A percentile compares a stretch with the other conserved stretches of the same genome.
These are phyloP conservation scores for Boulengeromyrus knoepffleri DNA, from an alignment of 2,113 vertebrate genomes.

Conservation along the genomic window DNA sequence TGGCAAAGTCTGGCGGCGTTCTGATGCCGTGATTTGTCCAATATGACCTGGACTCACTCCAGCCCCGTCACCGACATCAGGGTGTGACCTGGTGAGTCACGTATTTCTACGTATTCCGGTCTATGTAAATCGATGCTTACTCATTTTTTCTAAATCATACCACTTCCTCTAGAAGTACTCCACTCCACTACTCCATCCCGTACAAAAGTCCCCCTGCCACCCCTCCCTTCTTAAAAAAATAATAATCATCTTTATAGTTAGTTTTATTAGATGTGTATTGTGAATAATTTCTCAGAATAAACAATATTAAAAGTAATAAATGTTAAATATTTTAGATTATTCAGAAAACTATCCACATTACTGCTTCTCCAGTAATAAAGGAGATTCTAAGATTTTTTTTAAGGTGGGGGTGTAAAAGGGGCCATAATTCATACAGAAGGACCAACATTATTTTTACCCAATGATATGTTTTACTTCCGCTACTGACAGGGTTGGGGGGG, in stretches of 20 bases:
- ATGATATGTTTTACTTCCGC: neutral
- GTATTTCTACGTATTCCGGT: neutral
- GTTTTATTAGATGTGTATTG: neutral
- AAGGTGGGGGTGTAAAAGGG: neutral
- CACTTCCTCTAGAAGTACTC: neutral
- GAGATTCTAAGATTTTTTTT: neutral
- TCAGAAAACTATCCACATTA: neutral
- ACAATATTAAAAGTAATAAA: neutral
- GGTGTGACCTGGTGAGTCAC: neutral
- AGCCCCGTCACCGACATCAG: neutral
- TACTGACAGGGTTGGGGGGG: neutral
- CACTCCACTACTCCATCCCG: neutral
- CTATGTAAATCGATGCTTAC: neutral
- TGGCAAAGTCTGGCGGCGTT: neutral
- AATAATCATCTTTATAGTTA: neutral
- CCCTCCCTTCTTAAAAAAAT: neutral
- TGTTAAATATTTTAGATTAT: neutral
- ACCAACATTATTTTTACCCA: neutral
- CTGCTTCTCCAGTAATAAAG: neutral
- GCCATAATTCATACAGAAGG: neutral
- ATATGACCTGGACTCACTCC: neutral
- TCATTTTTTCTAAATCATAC: neutral
- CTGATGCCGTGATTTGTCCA: neutral
- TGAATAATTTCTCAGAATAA: neutral
- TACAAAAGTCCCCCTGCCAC: neutral